phyloP scores from a whole-genome alignment of 2,797 vertebrate species.

The Anas capensis region DNA sequence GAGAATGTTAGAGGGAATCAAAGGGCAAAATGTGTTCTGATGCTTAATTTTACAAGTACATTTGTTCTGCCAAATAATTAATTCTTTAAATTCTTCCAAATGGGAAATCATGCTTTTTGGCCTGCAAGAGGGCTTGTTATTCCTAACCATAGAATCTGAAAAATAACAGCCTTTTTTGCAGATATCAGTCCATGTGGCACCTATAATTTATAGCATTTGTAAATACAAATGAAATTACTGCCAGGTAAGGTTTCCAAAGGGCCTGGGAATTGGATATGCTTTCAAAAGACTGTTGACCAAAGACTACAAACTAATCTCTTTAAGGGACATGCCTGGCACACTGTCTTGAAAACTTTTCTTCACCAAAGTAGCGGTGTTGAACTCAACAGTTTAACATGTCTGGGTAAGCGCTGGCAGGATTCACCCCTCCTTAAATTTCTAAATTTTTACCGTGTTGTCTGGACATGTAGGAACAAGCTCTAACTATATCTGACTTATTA shows the following conservation, averaged over 20 bases:
- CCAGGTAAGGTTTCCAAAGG: slow-evolving; percentile 55
- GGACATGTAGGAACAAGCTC: slow-evolving; percentile 14
- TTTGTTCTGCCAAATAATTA: slow-evolving; percentile 73
- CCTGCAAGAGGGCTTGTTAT: not conserved
- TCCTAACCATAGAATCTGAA: slow-evolving; percentile 10
- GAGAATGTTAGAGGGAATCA: slow-evolving; percentile 38
- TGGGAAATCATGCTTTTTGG: slow-evolving; percentile 44
- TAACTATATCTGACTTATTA: slow-evolving; percentile 12
- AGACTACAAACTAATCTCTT: not conserved
- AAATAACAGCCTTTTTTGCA: slow-evolving; percentile 17
- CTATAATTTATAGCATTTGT: slow-evolving; percentile 7
- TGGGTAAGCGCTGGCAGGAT: not conserved
- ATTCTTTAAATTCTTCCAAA: slow-evolving; percentile 71
- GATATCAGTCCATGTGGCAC: not conserved
- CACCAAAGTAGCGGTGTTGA: not conserved
- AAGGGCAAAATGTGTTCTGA: slow-evolving; percentile 60
- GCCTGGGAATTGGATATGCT: not conserved
- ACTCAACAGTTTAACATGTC: slow-evolving; percentile 1
- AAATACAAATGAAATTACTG: not conserved
- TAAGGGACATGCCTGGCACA: not conserved
- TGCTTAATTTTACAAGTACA: slow-evolving; percentile 39
- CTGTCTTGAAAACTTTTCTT: not conserved
- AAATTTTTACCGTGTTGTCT: slow-evolving; percentile 45
- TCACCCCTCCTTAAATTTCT: not conserved
- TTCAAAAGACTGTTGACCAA: not conserved